phyloP scores from a whole-genome alignment of 2,888 invertebrate species.

The Alentia gelatinosa region DNA sequence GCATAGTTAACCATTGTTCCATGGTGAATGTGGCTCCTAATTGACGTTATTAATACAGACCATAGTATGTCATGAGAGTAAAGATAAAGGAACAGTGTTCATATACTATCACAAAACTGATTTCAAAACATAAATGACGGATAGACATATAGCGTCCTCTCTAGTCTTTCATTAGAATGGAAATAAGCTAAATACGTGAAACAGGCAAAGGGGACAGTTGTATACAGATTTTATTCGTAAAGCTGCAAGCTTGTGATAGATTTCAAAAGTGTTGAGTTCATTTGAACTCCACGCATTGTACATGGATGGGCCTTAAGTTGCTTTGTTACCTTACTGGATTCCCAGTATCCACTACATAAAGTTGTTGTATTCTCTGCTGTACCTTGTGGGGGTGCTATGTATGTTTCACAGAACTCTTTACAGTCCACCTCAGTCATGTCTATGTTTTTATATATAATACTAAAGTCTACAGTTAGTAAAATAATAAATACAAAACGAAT shows the following conservation, averaged over 20 bases:
- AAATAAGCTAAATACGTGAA: background rate
- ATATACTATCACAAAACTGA: too few relatives aligned
- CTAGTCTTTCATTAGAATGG: background rate
- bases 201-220: background rate
- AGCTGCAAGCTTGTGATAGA: slow-evolving; percentile 42
- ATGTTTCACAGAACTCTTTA: too few relatives aligned
- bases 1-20: too few relatives aligned
- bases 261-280: background rate
- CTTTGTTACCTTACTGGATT: background rate
- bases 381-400: too few relatives aligned
- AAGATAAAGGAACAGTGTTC: too few relatives aligned
- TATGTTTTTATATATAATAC: too few relatives aligned
- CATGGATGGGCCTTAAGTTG: background rate
- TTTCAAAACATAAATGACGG: background rate
- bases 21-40: too few relatives aligned
- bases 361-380: background rate
- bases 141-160: background rate
- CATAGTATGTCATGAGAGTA: too few relatives aligned
- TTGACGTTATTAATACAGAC: too few relatives aligned
- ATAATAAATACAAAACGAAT: too few relatives aligned
- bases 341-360: background rate
- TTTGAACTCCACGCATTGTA: background rate
- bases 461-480: too few relatives aligned
- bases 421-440: too few relatives aligned
- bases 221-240: background rate